Conservation (phyloP, 2,797 vertebrate species). For the Pipistrellus pygmaeus region DNA sequence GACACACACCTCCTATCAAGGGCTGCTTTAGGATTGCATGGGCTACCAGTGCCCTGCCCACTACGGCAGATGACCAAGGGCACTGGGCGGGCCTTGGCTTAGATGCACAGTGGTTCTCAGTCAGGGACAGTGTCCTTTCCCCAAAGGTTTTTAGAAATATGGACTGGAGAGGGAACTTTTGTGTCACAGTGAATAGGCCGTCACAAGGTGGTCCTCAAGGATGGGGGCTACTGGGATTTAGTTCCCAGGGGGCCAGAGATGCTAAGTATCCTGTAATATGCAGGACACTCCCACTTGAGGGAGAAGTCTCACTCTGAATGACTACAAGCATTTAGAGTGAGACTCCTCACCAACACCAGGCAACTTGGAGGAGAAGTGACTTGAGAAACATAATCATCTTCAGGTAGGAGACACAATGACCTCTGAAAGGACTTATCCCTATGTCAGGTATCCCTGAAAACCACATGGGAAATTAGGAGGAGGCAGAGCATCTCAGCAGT, state of each 20-base stretch:
- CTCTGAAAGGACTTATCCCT: background rate
- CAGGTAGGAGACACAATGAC: background rate
- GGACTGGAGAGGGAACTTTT: background rate
- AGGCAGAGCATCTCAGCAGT: background rate
- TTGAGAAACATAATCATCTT: slow-evolving; percentile 1
- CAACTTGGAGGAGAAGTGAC: slow-evolving; percentile 5
- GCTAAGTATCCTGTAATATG: background rate
- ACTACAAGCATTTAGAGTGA: background rate
- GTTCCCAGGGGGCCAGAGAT: background rate
- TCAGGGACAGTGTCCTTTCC: background rate
- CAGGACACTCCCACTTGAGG: background rate
- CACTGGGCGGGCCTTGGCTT: accelerated
- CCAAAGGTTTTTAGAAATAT: slow-evolving; percentile 4
- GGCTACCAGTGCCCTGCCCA: background rate
- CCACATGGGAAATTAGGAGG: background rate
- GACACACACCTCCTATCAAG: background rate
- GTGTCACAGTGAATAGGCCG: background rate
- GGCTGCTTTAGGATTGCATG: background rate
- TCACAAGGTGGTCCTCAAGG: background rate
- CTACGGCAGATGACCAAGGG: background rate
- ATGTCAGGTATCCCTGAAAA: background rate
- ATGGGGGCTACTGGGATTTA: background rate
- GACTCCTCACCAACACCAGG: background rate
- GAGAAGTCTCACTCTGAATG: background rate
- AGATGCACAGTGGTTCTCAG: background rate